Evolutionary conservation across 2,888 invertebrate genomes (phyloP), one percentile per base, ranked within the genome.

Genomic region (Andrena bucephala): DNA sequence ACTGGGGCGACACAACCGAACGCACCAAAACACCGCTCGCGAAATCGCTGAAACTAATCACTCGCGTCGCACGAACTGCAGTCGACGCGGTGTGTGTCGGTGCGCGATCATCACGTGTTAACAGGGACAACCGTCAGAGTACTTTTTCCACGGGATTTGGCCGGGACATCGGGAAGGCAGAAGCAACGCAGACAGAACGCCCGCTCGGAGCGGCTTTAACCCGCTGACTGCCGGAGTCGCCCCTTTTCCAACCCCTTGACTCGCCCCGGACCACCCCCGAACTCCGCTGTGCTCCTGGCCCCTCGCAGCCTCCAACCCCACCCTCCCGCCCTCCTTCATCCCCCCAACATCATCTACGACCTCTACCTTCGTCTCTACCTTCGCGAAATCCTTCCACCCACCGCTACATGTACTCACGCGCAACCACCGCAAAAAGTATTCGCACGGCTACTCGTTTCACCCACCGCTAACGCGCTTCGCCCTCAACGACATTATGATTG

Each of bases 181-280:
- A 57, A 29, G 62, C 57, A 59, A 69, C 81, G 82, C 76, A 71
- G 70, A 77, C 63, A 68, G 59, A 77, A 81, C 89, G 63, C 89
- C 93, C 93, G 92, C 90, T 85, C 93, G 67, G 91, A 79, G 90
- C 92, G 92, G 90, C 92, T 89, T 89, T 88, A 90, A 89, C 91
- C 89, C 92, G 91, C 91, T 92, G 92, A 93, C 93, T 93, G 93
- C 85, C 92, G 90, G 90, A 90, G 88, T 92, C 91, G 91, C 91
- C 92, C 90, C 92, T 92, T 91, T 91, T 87, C 90, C 92, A 90
- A 87, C 92, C 92, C 90, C 90, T 73, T 77, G 79, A 86, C 78
- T 78, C 85, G 75, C 73, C 83, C 80, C 81, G 83, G 67, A 79
- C 85, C 63, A 60, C 86, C 74, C 83, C 81, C 83, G 77, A 87